Evolutionary conservation across 35 echinoderm and acorn worm genomes (phyloP), one percentile per base, ranked within the genome.

Genomic region (Holothuria glaberrima): DNA sequence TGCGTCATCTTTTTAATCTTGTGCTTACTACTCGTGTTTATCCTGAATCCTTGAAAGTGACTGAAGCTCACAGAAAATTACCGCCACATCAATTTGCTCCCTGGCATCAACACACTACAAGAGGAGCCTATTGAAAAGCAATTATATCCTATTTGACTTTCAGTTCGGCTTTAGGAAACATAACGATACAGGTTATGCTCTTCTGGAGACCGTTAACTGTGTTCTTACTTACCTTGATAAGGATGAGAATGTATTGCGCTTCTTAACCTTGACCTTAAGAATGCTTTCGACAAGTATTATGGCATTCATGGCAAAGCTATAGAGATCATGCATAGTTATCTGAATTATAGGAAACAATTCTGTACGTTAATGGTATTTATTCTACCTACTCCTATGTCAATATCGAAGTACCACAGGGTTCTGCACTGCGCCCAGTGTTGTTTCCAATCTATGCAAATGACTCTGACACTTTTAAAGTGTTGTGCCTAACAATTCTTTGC

Each of bases 251-350:
- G 63, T 19, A 1, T 66, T 66, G 3, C 12, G 63, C n/a, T n/a
- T 66, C 63, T 66, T 66, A 16, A 66, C 63, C 63, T 66, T 66
- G 63, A 16, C 63, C 63, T 66, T 21, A 66, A 66, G 21, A 66
- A 66, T 0, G 63, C 19, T 7, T 66, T 66, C 20, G 63, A 66
- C 28, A 66, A 6, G 3, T 16, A 66, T 66, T 66, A 29, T 66
- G 63, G 63, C 21, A 66, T 66, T 29, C 63, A 19, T 66, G 63
- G 3, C 1, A 66, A 66, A 19, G 63, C 63, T 66, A 0, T 22
- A 16, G 63, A 66, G 12, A 12, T 66, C 0, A 66, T 66, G 63
- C 20, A 66, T 29, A 66, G 63, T 29, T 66, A 66, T 29, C 63
- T 66, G 21, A 22, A 19, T 66, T 5, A 46, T 46, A 46, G 44